Percentiles rank a stretch among this genome's conserved stretches.
These are phyloP conservation scores for Dicerorhinus sumatrensis DNA, from an alignment of 2,113 vertebrate genomes.

Conservation along the genomic window DNA sequence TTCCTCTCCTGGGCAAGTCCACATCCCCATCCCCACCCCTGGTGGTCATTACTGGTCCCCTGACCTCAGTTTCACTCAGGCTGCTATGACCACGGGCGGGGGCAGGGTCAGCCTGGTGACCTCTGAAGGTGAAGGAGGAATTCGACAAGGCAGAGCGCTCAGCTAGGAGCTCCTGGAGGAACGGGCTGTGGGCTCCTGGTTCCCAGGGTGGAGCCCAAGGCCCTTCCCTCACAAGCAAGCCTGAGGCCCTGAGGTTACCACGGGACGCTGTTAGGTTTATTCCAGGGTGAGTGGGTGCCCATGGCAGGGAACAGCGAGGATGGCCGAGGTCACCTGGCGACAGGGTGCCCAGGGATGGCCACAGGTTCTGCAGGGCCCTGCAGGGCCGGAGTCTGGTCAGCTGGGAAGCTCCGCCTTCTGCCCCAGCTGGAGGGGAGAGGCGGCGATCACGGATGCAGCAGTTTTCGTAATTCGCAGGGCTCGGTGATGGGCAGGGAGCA, in stretches of 20 bases:
- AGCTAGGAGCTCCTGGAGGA: background rate
- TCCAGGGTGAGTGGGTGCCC: conserved; percentile 53
- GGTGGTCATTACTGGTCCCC: background rate
- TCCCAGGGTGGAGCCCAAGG: background rate
- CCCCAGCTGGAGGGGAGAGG: background rate
- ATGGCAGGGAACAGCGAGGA: background rate
- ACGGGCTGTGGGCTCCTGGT: background rate
- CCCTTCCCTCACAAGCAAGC: background rate
- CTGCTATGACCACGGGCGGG: background rate
- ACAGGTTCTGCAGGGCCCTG: background rate
- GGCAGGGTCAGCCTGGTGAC: background rate
- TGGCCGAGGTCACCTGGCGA: background rate
- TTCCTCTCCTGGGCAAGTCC: background rate
- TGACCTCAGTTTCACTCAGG: background rate
- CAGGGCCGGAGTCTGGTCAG: background rate
- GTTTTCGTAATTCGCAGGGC: conserved; percentile 89
- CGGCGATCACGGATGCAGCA: conserved; percentile 85
- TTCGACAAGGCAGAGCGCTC: background rate
- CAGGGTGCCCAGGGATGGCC: background rate
- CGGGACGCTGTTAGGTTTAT: conserved; percentile 74
- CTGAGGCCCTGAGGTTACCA: background rate
- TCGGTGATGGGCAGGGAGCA: conserved; percentile 94
- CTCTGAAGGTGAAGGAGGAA: background rate
- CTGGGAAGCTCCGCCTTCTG: background rate
- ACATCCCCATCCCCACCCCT: background rate